These are phyloP conservation scores for Plectropomus leopardus DNA, from an alignment of 2,113 vertebrate genomes.

Conservation along the genomic window DNA sequence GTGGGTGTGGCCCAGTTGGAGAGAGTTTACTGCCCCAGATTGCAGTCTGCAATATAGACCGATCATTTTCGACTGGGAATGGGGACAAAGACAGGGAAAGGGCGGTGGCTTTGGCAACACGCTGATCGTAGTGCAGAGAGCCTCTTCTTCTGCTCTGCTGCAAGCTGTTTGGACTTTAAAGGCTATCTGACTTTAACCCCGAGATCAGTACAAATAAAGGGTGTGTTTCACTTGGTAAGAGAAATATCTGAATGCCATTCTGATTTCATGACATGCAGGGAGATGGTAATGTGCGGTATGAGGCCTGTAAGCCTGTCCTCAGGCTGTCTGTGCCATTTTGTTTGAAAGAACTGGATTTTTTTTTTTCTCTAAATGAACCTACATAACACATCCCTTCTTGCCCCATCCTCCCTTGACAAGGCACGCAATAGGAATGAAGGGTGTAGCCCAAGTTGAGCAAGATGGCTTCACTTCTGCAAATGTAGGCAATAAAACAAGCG, in stretches of 20 bases:
- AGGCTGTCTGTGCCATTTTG: constrained; percentile 64
- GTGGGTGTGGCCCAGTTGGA: constrained; percentile 67
- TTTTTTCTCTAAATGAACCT: constrained; percentile 48
- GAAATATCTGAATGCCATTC: constrained; percentile 38
- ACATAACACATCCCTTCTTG: constrained; percentile 65
- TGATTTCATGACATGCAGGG: constrained; percentile 41
- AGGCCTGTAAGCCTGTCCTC: constrained; percentile 61
- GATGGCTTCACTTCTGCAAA: constrained; percentile 81
- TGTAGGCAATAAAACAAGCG: constrained; percentile 46
- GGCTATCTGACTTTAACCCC: constrained; percentile 57
- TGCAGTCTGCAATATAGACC: constrained; percentile 63
- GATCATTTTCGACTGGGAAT: constrained; percentile 69
- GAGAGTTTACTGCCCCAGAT: constrained; percentile 62
- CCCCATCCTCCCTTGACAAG: constrained; percentile 67
- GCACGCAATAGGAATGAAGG: constrained; percentile 78
- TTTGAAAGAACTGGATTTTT: constrained; percentile 39
- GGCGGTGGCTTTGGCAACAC: constrained; percentile 71
- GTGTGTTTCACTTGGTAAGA: neutral
- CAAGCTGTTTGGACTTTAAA: constrained; percentile 49
- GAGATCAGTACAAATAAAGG: constrained; percentile 29
- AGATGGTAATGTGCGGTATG: constrained; percentile 35
- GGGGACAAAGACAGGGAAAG: constrained; percentile 72
- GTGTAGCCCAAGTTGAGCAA: constrained; percentile 81
- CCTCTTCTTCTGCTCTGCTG: constrained; percentile 48
- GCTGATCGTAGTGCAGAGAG: constrained; percentile 53